phyloP scores from a whole-genome alignment of 2,113 vertebrate species.

The Donacobius atricapilla region DNA sequence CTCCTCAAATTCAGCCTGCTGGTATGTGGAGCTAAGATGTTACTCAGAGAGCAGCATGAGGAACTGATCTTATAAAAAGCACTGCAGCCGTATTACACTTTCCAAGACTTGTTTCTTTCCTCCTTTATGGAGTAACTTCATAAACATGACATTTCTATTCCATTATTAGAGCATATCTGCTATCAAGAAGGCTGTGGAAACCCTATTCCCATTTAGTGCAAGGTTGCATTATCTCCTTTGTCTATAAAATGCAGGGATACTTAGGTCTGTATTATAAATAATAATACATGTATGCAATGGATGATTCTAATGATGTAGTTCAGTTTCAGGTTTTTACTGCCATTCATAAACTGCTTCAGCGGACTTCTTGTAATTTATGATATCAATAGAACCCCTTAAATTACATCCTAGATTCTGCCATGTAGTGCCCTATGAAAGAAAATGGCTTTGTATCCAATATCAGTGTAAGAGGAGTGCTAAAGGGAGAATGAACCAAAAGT shows the following conservation, averaged over 20 bases:
- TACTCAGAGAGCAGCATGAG: not conserved
- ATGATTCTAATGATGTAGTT: constrained; percentile 69
- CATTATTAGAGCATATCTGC: not conserved
- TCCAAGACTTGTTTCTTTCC: not conserved
- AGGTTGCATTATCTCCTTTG: not conserved
- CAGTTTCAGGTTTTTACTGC: constrained; percentile 74
- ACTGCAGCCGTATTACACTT: not conserved
- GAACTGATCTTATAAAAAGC: not conserved
- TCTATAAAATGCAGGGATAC: constrained; percentile 19
- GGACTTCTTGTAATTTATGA: constrained; percentile 75
- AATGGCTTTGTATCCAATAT: constrained; percentile 64
- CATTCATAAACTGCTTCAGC: constrained; percentile 75
- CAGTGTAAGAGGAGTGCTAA: constrained; percentile 54
- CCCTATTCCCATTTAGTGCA: not conserved
- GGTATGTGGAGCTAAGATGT: not conserved
- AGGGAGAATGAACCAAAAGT: constrained; percentile 66
- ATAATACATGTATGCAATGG: constrained; percentile 49
- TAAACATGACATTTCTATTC: not conserved
- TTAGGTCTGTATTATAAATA: constrained; percentile 70
- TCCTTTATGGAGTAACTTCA: constrained; percentile 4
- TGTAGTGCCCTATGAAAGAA: constrained; percentile 64
- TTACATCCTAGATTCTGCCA: constrained; percentile 72
- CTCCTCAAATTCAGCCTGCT: not conserved
- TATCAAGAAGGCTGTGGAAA: not conserved
- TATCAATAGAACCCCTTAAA: constrained; percentile 74